These are phyloP conservation scores for Aleiodes leptofemur DNA, from an alignment of 2,888 invertebrate genomes.

Conservation along the genomic window DNA sequence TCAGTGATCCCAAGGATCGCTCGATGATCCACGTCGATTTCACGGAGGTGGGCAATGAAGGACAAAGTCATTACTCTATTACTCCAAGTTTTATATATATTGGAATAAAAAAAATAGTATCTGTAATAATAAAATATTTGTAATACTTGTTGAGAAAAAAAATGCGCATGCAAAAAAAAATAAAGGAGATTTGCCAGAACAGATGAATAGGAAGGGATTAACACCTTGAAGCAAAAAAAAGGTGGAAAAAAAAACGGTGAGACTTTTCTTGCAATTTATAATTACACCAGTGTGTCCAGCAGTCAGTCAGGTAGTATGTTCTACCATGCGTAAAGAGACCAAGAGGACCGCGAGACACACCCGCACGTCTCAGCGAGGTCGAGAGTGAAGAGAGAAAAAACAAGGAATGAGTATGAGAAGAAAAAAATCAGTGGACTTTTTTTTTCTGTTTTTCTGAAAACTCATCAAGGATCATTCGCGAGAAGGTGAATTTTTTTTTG, in stretches of 20 bases:
- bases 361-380: slow-evolving; percentile 30
- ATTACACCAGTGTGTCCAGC: slow-evolving; percentile 26
- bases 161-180: slow-evolving; percentile 51
- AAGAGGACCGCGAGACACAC: slow-evolving; percentile 42
- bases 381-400: slow-evolving; percentile 24
- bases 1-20: slow-evolving; percentile 48
- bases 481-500: slow-evolving; percentile 13
- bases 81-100: slow-evolving; percentile 51
- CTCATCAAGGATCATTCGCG: slow-evolving; percentile 24
- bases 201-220: background rate
- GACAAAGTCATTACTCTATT: slow-evolving; percentile 66
- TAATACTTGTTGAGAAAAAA: slow-evolving; percentile 17
- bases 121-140: slow-evolving; percentile 17
- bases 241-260: slow-evolving; percentile 32
- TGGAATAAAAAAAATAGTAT: slow-evolving; percentile 39
- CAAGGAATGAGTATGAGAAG: slow-evolving; percentile 5
- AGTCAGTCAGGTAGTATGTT: slow-evolving; percentile 57
- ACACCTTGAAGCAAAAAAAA: slow-evolving; percentile 41
- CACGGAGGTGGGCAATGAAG: slow-evolving; percentile 60
- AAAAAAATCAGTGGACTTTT: slow-evolving; percentile 13
- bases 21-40: slow-evolving; percentile 52
- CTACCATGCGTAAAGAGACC: slow-evolving; percentile 65
- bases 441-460: slow-evolving; percentile 9
- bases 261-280: slow-evolving; percentile 30
- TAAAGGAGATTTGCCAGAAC: slow-evolving; percentile 41